Percentiles rank a stretch among this genome's conserved stretches.
Evolutionary conservation across 2,113 vertebrate genomes (phyloP).

Genomic region (Ammodramus savannarum): DNA sequence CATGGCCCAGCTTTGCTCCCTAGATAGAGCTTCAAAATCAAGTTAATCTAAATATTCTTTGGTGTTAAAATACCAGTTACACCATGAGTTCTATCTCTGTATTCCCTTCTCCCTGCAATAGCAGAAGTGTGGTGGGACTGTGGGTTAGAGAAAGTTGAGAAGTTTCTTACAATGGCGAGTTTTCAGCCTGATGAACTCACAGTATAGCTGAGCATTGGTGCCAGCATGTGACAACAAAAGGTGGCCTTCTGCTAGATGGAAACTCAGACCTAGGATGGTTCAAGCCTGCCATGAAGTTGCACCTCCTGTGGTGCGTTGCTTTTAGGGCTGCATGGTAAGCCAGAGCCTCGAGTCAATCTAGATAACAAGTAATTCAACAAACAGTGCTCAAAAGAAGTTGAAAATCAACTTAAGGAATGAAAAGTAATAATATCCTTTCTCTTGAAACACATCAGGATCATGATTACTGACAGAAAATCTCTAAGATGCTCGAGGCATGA

Average conservation of each 20-base stretch:
- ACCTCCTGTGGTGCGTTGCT: not conserved
- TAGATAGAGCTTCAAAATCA: not conserved
- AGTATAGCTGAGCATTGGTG: not conserved
- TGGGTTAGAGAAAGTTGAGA: not conserved
- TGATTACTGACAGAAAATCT: not conserved
- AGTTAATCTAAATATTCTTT: not conserved
- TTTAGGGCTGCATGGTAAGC: not conserved
- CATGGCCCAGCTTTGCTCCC: not conserved
- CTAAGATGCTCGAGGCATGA: not conserved
- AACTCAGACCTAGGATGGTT: not conserved
- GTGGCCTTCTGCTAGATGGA: not conserved
- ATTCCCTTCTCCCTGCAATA: not conserved
- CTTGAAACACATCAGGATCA: not conserved
- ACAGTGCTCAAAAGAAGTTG: not conserved
- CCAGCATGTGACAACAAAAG: not conserved
- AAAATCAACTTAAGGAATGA: not conserved
- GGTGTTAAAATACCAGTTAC: not conserved
- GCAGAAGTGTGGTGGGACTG: not conserved
- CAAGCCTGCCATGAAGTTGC: not conserved
- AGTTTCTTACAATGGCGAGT: not conserved
- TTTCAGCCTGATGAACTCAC: not conserved
- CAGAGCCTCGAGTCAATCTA: not conserved
- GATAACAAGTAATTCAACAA: not conserved
- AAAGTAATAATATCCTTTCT: not conserved
- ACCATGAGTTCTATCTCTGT: not conserved